Evolutionary conservation across 2,797 vertebrate species (phyloP), one percentile per base, ranked within the genome.

Genomic region (Odontamblyopus lacepedii): DNA sequence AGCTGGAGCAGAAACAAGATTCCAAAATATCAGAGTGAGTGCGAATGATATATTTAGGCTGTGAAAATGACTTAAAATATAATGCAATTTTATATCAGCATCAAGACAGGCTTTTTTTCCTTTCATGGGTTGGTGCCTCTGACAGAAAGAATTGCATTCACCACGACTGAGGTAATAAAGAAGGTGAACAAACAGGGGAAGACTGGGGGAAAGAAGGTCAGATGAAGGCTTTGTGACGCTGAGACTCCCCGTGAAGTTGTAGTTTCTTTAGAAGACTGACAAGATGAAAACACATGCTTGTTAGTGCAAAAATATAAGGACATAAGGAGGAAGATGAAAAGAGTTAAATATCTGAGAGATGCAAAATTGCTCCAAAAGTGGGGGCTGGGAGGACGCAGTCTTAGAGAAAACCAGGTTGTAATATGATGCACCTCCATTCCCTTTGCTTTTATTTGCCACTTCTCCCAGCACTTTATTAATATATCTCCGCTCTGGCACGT

Each of bases 381-480:
- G 19, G 23, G 75, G 75, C 50, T 73, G 29, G 72, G 71, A 76
- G 73, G 76, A 72, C 30, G 51, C 86, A 79, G 87, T 83, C 85
- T 83, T 73, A 55, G 67, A 71, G 81, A 76, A 79, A 83, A 84
- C 19, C 72, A 73, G 78, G 85, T 86, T 87, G 78, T 89, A 75
- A 86, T 82, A 69, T 79, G 78, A 84, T 48, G 44, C 44, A 81
- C 84, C 85, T 85, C 76, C 78, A 87, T 87, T 69, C 74, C 63
- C 71, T 85, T 87, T 88, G 87, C 90, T 88, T 90, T 89, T 85
- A 91, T 92, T 90, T 91, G 82, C 85, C 79, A 84, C 79, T 82
- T 84, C 84, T 85, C 80, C 66, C 76, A 41, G 77, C 70, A 78
- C 74, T 90, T 89, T 89, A 91, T 92, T 90, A 90, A 90, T 88